Conservation (phyloP, 2,888 invertebrate genomes). For the Brachyptera risi region DNA sequence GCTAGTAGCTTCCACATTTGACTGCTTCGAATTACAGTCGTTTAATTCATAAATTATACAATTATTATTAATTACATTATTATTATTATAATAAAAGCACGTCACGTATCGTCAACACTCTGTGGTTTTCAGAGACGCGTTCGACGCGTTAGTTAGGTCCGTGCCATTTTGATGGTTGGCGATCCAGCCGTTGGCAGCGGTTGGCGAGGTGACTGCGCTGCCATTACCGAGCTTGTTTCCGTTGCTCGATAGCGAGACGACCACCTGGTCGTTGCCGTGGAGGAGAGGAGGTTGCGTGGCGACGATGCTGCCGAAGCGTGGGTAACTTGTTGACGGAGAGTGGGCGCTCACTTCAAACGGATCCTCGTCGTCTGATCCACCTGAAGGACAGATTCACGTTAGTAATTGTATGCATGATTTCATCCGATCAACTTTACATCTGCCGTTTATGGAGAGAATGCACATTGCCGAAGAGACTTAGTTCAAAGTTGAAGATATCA, state of each 20-base stretch:
- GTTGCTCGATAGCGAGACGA: constrained; percentile 30
- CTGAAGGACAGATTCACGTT: neutral
- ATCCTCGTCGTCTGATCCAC: constrained; percentile 35
- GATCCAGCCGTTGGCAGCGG: constrained; percentile 36
- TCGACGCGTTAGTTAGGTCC: constrained; percentile 5
- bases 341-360: constrained; percentile 20
- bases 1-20: neutral
- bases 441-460: too few relatives aligned
- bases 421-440: too few relatives aligned
- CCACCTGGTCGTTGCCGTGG: neutral
- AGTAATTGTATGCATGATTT: too few relatives aligned
- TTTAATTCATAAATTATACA: neutral
- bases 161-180: constrained; percentile 25
- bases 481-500: too few relatives aligned
- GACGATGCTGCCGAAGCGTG: constrained; percentile 21
- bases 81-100: neutral
- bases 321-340: constrained; percentile 7
- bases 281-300: neutral
- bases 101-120: constrained; percentile 35
- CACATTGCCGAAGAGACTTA: too few relatives aligned
- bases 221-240: constrained; percentile 38
- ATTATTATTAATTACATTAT: neutral
- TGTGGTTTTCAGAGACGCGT: constrained; percentile 35
- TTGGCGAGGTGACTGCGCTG: constrained; percentile 32
- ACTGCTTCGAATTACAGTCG: too few relatives aligned